Conservation (phyloP, 2,797 vertebrate genomes). For the Spinus pinus region DNA sequence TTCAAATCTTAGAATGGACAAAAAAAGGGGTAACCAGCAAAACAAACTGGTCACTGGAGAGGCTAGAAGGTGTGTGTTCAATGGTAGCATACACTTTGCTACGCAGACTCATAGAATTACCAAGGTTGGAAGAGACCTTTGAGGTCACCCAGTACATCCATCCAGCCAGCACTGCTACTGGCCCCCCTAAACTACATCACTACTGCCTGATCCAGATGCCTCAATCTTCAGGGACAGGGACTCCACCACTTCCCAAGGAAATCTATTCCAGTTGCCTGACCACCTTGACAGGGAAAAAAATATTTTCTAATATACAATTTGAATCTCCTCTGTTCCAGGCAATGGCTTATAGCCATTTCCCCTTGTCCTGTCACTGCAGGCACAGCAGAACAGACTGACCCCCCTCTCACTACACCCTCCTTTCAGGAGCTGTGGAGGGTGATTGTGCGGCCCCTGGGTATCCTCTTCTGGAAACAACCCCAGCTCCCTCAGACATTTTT, state of each 20-base stretch:
- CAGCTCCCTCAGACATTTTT: not conserved
- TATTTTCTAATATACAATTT: not conserved
- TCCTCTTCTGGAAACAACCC: not conserved
- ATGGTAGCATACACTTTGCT: not conserved
- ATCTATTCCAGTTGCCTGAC: not conserved
- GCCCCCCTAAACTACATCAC: not conserved
- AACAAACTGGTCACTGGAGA: not conserved
- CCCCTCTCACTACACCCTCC: not conserved
- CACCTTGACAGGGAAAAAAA: not conserved
- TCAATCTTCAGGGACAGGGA: not conserved
- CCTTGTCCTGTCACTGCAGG: not conserved
- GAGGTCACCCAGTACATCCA: not conserved
- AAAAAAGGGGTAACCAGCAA: not conserved
- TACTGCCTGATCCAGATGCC: not conserved
- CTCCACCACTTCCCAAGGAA: not conserved
- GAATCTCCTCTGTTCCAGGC: fast-evolving
- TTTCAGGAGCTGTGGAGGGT: not conserved
- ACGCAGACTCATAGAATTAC: not conserved
- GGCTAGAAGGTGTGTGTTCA: not conserved
- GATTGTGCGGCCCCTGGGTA: fast-evolving
- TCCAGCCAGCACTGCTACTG: fast-evolving
- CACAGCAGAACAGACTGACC: fast-evolving
- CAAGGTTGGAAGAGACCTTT: not conserved
- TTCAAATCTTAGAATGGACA: not conserved
- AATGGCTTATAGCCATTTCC: not conserved